phyloP scores from a whole-genome alignment of 2,113 vertebrate species.

The Hypomesus transpacificus region DNA sequence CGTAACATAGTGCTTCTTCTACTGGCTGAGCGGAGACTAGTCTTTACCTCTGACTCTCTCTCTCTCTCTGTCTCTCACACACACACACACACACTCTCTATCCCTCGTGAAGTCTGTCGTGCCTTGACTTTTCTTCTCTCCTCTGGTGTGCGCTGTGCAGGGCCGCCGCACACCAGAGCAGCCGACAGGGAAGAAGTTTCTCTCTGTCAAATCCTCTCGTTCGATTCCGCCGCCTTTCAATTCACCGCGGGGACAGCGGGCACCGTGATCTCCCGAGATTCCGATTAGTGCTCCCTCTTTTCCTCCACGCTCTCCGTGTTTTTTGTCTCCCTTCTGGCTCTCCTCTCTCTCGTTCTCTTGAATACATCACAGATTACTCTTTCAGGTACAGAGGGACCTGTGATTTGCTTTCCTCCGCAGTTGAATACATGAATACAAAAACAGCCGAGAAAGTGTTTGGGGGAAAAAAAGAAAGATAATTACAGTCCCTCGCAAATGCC shows the following conservation, averaged over 20 bases:
- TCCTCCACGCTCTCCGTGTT: neutral
- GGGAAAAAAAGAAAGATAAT: constrained; percentile 31
- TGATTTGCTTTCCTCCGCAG: constrained; percentile 44
- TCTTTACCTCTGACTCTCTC: constrained; percentile 11
- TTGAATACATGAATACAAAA: constrained; percentile 46
- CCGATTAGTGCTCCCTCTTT: constrained; percentile 29
- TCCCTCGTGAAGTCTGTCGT: neutral
- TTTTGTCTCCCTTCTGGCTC: neutral
- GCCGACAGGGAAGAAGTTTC: neutral
- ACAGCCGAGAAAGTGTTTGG: constrained; percentile 30
- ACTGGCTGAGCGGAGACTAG: neutral
- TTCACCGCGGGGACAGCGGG: constrained; percentile 25
- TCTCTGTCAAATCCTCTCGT: constrained; percentile 7
- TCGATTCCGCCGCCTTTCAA: constrained; percentile 15
- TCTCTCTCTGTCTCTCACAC: neutral
- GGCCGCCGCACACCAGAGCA: neutral
- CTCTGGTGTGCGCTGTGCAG: too few species aligned
- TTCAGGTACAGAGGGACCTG: constrained; percentile 31
- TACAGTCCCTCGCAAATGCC: constrained; percentile 25
- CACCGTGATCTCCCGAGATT: constrained; percentile 38
- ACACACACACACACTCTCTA: neutral
- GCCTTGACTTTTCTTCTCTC: neutral
- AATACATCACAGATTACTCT: constrained; percentile 42
- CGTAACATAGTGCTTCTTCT: constrained; percentile 56
- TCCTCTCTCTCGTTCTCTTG: constrained; percentile 33